These are phyloP conservation scores for Lagopus muta DNA, from an alignment of 2,113 vertebrate species.

Conservation along the genomic window DNA sequence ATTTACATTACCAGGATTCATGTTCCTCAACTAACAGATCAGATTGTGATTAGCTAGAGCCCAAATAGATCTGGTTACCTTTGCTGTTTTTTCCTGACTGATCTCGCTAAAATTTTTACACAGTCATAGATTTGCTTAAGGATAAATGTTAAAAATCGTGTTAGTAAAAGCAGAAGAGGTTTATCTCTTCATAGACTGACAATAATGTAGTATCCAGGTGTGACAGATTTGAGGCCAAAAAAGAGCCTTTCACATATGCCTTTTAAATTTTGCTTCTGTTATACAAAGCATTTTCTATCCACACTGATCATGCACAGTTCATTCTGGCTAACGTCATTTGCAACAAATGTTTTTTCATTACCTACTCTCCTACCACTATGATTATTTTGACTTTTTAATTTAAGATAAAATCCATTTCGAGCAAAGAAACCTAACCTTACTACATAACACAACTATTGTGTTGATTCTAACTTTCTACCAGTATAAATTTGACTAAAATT, in stretches of 20 bases:
- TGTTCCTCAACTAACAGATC: background rate
- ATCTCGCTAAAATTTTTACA: background rate
- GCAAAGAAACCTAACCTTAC: background rate
- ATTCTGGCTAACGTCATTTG: background rate
- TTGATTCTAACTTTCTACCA: background rate
- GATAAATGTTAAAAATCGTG: background rate
- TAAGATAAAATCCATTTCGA: background rate
- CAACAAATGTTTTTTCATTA: background rate
- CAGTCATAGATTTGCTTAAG: background rate
- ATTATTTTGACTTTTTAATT: background rate
- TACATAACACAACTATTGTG: background rate
- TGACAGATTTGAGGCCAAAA: background rate
- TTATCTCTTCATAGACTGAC: background rate
- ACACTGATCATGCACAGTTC: background rate
- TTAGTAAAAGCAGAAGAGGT: background rate
- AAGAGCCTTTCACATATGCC: background rate
- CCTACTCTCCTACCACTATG: background rate
- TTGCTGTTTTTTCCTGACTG: background rate
- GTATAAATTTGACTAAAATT: background rate
- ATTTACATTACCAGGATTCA: background rate
- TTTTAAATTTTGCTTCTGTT: background rate
- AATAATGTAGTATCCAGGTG: background rate
- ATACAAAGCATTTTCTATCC: background rate
- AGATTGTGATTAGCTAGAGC: background rate
- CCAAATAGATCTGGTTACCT: background rate